A percentile compares a stretch with the other conserved stretches of the same genome.
phyloP scores from a whole-genome alignment of 92 coral and sea anemone genomes.

The Porites rus region DNA sequence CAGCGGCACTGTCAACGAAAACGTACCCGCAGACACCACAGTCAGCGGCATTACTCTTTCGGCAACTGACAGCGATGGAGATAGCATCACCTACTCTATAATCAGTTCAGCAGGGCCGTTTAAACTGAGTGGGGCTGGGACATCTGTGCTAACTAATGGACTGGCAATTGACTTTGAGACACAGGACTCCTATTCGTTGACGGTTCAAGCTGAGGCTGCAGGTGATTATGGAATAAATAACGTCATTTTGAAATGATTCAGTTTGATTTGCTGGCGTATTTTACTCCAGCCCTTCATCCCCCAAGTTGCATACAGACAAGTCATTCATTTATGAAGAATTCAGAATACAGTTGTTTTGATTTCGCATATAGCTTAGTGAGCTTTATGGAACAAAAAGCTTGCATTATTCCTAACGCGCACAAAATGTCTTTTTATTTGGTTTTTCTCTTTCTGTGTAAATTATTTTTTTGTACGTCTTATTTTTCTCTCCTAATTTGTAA shows the following conservation, averaged over 20 bases:
- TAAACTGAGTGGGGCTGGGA: conserved; percentile 61
- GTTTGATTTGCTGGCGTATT: neutral
- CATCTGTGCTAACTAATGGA: conserved; percentile 62
- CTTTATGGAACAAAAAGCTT: too few species aligned
- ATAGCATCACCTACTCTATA: conserved; percentile 54
- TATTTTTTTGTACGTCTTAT: too few species aligned
- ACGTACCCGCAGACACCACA: conserved; percentile 63
- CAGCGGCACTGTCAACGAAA: conserved; percentile 63
- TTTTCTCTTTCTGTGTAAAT: too few species aligned
- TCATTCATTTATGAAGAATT: neutral
- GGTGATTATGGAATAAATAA: conserved; percentile 32
- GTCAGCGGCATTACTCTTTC: conserved; percentile 67
- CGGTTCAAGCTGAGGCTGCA: conserved; percentile 62
- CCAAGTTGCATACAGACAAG: neutral
- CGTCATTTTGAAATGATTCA: too few species aligned
- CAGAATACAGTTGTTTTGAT: too few species aligned
- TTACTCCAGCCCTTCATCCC: neutral
- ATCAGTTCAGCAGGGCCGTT: conserved; percentile 72
- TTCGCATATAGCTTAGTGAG: too few species aligned
- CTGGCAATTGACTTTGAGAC: conserved; percentile 63
- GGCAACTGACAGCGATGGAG: conserved; percentile 65
- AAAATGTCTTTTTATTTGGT: too few species aligned
- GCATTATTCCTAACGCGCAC: too few species aligned
- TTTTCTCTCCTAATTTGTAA: too few species aligned
- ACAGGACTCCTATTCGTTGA: conserved; percentile 53